Conservation (phyloP, 1,140 invertebrate species). For the Diuraphis noxia region DNA sequence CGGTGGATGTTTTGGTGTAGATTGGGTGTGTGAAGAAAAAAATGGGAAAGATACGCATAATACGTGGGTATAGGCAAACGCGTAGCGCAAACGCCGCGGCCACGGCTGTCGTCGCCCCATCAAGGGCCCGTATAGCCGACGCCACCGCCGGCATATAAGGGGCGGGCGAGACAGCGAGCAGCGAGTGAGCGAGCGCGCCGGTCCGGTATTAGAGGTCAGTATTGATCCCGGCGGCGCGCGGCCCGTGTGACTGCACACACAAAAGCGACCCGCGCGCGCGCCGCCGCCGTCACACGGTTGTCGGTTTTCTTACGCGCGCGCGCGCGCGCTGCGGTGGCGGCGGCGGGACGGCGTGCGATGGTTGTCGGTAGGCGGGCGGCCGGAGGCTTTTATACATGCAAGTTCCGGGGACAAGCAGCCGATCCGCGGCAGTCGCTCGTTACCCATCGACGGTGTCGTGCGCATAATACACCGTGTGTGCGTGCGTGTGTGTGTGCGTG, state of each 20-base stretch:
- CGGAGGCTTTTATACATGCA: conserved; percentile 15
- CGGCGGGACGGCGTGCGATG: conserved; percentile 23
- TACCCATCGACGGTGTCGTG: conserved; percentile 26
- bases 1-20: background rate
- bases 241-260: conserved; percentile 15
- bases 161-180: conserved; percentile 6
- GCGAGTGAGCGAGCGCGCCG: conserved; percentile 23
- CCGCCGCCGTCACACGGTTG: background rate
- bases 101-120: background rate
- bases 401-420: conserved; percentile 36
- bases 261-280: conserved; percentile 33
- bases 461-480: background rate
- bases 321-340: background rate
- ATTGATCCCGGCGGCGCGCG: conserved; percentile 51
- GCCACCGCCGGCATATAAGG: background rate
- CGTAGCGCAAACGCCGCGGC: background rate
- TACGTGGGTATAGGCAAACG: background rate
- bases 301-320: conserved; percentile 38
- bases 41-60: background rate
- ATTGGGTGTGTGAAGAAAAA: background rate
- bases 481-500: conserved; percentile 6
- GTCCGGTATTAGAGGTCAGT: conserved; percentile 52
- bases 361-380: conserved; percentile 14
- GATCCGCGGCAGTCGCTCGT: conserved; percentile 44
- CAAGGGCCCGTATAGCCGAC: background rate